Conservation (phyloP, 2,888 invertebrate species). For the Elysia crispata region DNA sequence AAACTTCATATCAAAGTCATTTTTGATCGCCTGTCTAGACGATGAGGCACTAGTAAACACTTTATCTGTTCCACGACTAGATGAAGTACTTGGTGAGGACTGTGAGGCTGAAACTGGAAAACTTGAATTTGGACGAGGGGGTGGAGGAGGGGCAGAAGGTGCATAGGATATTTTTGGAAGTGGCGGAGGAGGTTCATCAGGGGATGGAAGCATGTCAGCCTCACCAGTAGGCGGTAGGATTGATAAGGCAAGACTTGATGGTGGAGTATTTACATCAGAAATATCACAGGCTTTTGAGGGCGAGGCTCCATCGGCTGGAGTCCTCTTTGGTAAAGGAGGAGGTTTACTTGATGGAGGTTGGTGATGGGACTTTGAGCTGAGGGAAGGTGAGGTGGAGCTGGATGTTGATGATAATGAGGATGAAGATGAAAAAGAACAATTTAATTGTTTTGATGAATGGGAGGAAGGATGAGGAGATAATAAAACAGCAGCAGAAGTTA, state of each 20-base stretch:
- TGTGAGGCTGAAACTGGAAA: too few species aligned
- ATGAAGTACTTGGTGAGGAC: too few species aligned
- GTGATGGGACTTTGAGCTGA: not conserved
- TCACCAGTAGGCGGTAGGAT: not conserved
- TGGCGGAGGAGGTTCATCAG: slow-evolving; percentile 64
- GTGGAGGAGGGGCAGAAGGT: slow-evolving; percentile 56
- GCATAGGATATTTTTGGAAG: slow-evolving; percentile 49
- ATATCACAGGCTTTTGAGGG: slow-evolving; percentile 52
- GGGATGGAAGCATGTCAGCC: slow-evolving; percentile 37
- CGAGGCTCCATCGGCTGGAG: slow-evolving; percentile 30
- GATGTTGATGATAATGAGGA: slow-evolving; percentile 19
- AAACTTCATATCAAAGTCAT: too few species aligned
- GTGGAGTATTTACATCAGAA: slow-evolving; percentile 53
- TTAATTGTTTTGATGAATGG: not conserved
- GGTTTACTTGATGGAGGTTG: not conserved
- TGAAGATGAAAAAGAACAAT: not conserved
- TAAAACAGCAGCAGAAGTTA: slow-evolving; percentile 39
- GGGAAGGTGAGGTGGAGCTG: not conserved
- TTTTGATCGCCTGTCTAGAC: too few species aligned
- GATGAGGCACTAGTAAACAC: too few species aligned
- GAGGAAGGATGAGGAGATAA: slow-evolving; percentile 18
- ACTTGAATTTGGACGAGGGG: slow-evolving; percentile 47
- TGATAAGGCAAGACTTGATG: slow-evolving; percentile 44
- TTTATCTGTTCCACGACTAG: too few species aligned
- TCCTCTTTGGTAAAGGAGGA: not conserved